Evolutionary conservation across 2,113 vertebrate species (phyloP).

Genomic region (Pachypanchax playfairii): DNA sequence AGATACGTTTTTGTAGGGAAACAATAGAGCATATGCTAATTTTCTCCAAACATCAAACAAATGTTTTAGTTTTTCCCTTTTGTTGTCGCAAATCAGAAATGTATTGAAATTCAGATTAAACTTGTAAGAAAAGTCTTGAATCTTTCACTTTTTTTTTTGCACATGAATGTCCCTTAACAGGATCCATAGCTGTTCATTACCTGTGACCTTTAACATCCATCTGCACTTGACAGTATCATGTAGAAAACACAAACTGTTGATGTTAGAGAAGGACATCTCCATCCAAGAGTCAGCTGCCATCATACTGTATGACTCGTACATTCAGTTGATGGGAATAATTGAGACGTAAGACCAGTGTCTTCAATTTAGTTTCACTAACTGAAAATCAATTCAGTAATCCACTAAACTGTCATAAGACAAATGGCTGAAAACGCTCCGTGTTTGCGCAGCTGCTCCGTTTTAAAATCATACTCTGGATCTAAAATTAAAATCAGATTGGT

Average conservation of each 20-base stretch:
- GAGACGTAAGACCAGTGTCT: slow-evolving; percentile 30
- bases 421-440: not conserved
- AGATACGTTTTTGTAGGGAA: too few species aligned
- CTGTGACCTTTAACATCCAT: slow-evolving; percentile 14
- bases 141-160: not conserved
- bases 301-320: too few species aligned
- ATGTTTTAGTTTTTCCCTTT: not conserved
- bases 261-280: too few species aligned
- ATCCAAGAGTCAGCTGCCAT: not conserved
- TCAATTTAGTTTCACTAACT: slow-evolving; percentile 2
- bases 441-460: too few species aligned
- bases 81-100: not conserved
- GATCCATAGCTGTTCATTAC: slow-evolving; percentile 38
- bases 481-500: not conserved
- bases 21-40: too few species aligned
- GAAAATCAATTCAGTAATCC: not conserved
- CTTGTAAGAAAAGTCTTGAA: slow-evolving; percentile 9
- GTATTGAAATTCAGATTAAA: not conserved
- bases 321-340: slow-evolving; percentile 14
- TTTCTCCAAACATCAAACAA: too few species aligned
- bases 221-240: not conserved
- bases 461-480: not conserved
- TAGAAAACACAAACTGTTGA: too few species aligned
- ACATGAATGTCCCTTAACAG: slow-evolving; percentile 4
- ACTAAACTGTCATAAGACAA: not conserved